Conservation (phyloP, 2,113 vertebrate species). For the Solea senegalensis region DNA sequence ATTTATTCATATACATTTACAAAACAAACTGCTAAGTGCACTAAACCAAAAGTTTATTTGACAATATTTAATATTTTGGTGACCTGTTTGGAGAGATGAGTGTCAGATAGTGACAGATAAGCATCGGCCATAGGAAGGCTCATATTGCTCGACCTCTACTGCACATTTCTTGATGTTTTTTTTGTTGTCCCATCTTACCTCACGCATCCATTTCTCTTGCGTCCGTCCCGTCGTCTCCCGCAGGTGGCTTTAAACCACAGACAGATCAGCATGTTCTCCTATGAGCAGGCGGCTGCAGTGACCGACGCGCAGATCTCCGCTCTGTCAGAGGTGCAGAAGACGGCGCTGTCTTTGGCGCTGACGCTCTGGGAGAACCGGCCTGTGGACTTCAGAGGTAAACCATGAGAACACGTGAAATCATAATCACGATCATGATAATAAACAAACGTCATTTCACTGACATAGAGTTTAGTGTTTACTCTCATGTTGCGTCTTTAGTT, state of each 20-base stretch:
- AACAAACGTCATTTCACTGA: not conserved
- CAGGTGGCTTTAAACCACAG: conserved; percentile 78
- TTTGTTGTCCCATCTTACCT: not conserved
- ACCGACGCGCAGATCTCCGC: conserved; percentile 66
- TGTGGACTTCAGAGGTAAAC: conserved; percentile 76
- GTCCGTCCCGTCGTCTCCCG: conserved; percentile 1
- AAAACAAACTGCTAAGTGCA: no score
- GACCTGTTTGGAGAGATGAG: no score
- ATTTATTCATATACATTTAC: no score
- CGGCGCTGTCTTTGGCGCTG: conserved; percentile 80
- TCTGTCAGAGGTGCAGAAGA: conserved; percentile 72
- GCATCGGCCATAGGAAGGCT: no score
- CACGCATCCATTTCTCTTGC: not conserved
- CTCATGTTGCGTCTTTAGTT: no score
- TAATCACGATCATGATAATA: not conserved
- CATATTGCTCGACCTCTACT: no score
- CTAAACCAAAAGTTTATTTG: no score
- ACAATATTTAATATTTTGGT: no score
- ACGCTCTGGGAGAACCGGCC: conserved; percentile 75
- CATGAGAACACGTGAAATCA: not conserved
- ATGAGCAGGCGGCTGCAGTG: conserved; percentile 82
- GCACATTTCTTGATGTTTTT: not conserved
- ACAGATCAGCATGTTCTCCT: conserved; percentile 81
- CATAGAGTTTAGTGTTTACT: no score
- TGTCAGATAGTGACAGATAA: no score